phyloP scores from a whole-genome alignment of 2,888 invertebrate genomes.

The Stenodera caucasica region DNA sequence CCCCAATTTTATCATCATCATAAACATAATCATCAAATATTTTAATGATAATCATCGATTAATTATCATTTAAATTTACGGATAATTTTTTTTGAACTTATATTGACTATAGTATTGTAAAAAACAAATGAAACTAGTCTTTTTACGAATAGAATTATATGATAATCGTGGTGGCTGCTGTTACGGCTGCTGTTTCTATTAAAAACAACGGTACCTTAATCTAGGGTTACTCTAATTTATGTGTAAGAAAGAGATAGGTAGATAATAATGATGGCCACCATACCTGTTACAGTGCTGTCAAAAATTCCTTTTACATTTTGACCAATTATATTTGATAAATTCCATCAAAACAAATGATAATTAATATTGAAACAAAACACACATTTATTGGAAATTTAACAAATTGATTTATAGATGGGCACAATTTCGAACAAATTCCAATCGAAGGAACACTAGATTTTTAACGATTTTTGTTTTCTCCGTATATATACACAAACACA shows the following conservation, averaged over 20 bases:
- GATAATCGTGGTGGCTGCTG: neutral
- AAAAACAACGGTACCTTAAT: neutral
- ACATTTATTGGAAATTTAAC: neutral
- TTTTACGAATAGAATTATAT: too few species aligned
- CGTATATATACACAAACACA: neutral
- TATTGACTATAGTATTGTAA: too few species aligned
- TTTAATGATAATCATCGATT: too few species aligned
- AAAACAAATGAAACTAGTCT: too few species aligned
- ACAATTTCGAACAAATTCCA: too few species aligned
- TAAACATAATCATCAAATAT: too few species aligned
- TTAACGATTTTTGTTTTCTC: neutral
- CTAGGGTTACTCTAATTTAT: neutral
- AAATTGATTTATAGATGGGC: too few species aligned
- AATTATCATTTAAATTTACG: too few species aligned
- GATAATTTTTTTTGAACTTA: too few species aligned
- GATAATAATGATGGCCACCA: constrained; percentile 8
- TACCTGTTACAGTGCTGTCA: constrained; percentile 9
- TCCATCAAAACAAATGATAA: neutral
- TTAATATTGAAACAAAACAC: neutral
- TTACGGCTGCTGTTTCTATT: neutral
- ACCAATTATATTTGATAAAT: neutral
- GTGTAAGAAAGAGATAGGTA: neutral
- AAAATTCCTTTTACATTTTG: constrained; percentile 10
- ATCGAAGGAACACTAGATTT: neutral
- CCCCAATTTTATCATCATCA: too few species aligned